Evolutionary conservation across 2,797 vertebrate species (phyloP).

Genomic region (Podargus strigoides): DNA sequence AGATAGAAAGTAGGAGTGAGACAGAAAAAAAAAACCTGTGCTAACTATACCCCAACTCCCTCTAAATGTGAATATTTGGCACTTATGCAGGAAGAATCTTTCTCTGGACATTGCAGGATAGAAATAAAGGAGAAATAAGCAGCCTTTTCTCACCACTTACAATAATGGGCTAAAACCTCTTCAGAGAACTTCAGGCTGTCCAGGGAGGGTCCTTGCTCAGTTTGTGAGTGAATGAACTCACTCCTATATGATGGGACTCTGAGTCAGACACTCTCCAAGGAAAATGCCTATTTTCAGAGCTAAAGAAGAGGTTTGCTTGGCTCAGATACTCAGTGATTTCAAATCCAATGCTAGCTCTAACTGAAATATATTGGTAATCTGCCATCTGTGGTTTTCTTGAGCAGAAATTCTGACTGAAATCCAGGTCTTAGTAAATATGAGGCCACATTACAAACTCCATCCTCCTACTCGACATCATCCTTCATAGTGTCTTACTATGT

Average conservation of each 20-base stretch:
- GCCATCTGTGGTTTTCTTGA: constrained; percentile 57
- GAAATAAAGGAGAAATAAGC: background rate
- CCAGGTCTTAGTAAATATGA: constrained; percentile 52
- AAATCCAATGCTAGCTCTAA: constrained; percentile 31
- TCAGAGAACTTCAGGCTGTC: background rate
- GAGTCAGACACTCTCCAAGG: background rate
- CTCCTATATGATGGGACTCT: background rate
- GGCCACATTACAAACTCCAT: constrained; percentile 39
- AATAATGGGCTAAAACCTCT: background rate
- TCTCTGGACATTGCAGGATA: background rate
- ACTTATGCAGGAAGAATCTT: background rate
- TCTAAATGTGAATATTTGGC: background rate
- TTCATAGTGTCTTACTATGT: constrained; percentile 49
- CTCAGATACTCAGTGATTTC: constrained; percentile 31
- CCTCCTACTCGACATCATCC: constrained; percentile 51
- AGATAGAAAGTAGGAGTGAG: background rate
- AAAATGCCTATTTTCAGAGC: constrained; percentile 39
- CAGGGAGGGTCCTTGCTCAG: background rate
- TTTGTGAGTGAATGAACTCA: background rate
- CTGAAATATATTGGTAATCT: constrained; percentile 57
- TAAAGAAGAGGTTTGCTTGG: constrained; percentile 29
- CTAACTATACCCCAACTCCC: background rate
- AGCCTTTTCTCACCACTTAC: background rate
- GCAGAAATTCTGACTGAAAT: constrained; percentile 61
- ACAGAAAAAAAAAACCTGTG: background rate